Evolutionary conservation across 2,797 vertebrate species (phyloP), one percentile per base, ranked within the genome.

Genomic region (Apogon talboti): DNA sequence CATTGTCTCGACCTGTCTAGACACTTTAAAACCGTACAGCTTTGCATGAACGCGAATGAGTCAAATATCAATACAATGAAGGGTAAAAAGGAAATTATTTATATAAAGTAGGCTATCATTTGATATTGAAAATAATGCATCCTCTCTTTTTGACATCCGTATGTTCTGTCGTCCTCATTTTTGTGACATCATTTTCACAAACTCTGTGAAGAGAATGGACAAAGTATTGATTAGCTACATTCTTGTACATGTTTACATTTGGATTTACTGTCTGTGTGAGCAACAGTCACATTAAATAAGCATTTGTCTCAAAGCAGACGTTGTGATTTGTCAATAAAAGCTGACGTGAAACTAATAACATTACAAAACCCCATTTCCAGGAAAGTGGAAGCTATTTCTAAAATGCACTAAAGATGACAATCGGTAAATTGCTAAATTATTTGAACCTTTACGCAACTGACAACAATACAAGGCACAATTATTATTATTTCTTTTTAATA

Each of bases 181-280:
- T 81, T 82, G 60, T 13, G 93, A 93, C 93, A 94, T 94, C 93
- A 94, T 94, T 79, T 78, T 92, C 71, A 94, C 93, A 90, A 94
- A 94, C 76, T 94, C 93, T 94, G 84, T 2, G 19, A 69, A 68
- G 35, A 79, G 35, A 78, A 70, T 4, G 5, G 18, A 58, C 1
- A 64, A 46, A 6, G 41, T 11, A 40, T 18, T 11, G 2, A 53
- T 75, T 8, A 72, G 21, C 3, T 38, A 38, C 47, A n/a, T 38
- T 15, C 1, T 45, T 30, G n/a, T 2, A 14, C 15, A 6, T 30
- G 55, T 0, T 33, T 9, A 3, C 30, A 33, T 33, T 43, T 28
- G 4, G 14, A n/a, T 51, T 43, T 9, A n/a, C n/a, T n/a, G n/a
- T n/a, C n/a, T n/a, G n/a, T n/a, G 15, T 21, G 42, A 46, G 33